Evolutionary conservation across 2,888 invertebrate genomes (phyloP), one percentile per base, ranked within the genome.

Genomic region (Sminthurinus aureus): DNA sequence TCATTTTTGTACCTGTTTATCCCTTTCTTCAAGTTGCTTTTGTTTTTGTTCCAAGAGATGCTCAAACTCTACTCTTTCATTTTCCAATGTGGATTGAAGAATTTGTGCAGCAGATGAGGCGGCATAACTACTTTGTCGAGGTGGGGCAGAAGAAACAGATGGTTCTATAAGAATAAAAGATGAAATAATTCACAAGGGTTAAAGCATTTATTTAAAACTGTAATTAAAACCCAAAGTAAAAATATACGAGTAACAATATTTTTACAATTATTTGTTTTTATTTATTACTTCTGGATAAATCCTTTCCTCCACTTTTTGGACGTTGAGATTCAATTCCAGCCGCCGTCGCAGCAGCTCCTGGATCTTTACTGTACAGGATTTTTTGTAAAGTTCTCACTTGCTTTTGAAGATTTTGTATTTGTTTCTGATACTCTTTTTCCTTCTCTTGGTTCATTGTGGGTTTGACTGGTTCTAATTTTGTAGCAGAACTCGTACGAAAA

Each of bases 381-480:
- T 84, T 86, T 64, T 88, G 88, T 20, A 87, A 80, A 20, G 87
- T 87, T 67, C 88, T 52, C 11, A 88, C 87, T 85, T 87, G 88
- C 58, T 86, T 86, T 66, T 86, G 83, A 12, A 88, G 71, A 20
- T 26, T 79, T 75, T 80, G 84, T 50, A 88, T 82, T 24, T 78
- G 83, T 69, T 86, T 87, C 75, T 88, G 85, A 71, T 85, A 87
- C 66, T 88, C 88, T 20, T 85, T 86, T 69, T 88, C 88, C 75
- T 86, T 87, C 67, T 88, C 85, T 80, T 87, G 80, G 11, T 50
- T 67, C 66, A 50, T 69, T n/a, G 79, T 18, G 24, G 64, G 64
- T 20, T n/a, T 15, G 18, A 83, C 71, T 4, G 51, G 38, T 0
- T 58, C 76, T 50, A 22, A 24, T 66, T 81, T 81, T 11, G 58